Base-by-base conservation (phyloP, 2,113 vertebrate species). In the Anhinga anhinga region DNA sequence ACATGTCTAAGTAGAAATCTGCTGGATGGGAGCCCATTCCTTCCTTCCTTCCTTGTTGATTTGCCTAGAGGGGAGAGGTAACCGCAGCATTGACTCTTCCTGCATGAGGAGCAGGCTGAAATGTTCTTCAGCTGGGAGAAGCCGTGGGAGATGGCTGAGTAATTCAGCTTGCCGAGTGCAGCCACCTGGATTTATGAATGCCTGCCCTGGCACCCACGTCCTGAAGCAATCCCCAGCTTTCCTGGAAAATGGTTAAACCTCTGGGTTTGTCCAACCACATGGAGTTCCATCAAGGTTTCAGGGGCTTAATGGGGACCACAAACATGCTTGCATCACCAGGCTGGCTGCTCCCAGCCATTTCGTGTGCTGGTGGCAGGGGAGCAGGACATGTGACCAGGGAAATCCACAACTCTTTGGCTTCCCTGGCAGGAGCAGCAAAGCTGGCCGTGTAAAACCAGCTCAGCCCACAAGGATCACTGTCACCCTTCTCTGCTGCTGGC, bases 311-410 rank as follows among this genome's bases (percentile, higher is more conserved):
- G 38, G 15, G 10, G 25, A 55, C 22, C 22, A 45, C 32, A 82
- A 17, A 32, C 63, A 42, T 19, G 19, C 23, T 55, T 71, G 14
- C 25, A 36, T 49, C 19, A 21, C 6, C 0, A 1, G 34, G 15
- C n/a, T 92, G n/a, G n/a, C n/a, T 86, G 34, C 40, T 77, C n/a
- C 32, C 22, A 29, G n/a, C 13, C 18, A 21, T 36, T 73, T 61
- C 2, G 3, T 53, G 18, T 40, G 5, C 29, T 47, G 52, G 32
- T 4, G 1, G 29, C 30, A 69, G 7, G 17, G 32, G 5, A 72
- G 17, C 10, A 50, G 26, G 73, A 56, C 11, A 26, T 0, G 0
- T 27, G 36, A 45, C 23, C 0, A 0, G 10, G 14, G 8, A 88
- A 77, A 78, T n/a, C 15, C 18, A 20, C 1, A 1, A 42, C 26